Evolutionary conservation across 2,888 invertebrate genomes (phyloP), one percentile per base, ranked within the genome.

Genomic region (Spatulosminthurus flaviceps): DNA sequence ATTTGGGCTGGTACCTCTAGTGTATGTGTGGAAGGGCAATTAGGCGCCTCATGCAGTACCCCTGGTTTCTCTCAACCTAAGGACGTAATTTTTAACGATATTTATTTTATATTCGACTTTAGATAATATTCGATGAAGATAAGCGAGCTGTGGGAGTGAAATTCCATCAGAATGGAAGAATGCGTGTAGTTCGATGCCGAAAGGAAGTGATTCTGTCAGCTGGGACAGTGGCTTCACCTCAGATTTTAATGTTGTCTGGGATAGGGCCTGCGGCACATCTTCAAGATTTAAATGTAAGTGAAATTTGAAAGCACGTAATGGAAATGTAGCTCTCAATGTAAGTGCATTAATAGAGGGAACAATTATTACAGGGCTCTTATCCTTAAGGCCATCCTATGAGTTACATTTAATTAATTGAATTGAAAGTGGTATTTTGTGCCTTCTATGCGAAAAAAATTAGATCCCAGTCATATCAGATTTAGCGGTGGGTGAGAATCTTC

Each of bases 201-300:
- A 84, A 84, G 76, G 84, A 84, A 80, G 73, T 84, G 0, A 82
- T 84, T 64, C 7, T 84, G 24, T 82, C 81, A 9, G 79, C 81
- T n/a, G 81, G 81, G 1, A 79, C 82, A 24, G 77, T 83, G 1
- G 81, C 74, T 16, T 80, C 80, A 19, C 82, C 84, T 9, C 82
- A 84, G 71, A 77, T 84, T 22, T 70, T 84, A n/a, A 82, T 84
- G 81, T 72, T 83, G 72, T 81, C 81, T 26, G 84, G 84, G 26
- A 72, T 84, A 34, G 84, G 84, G 24, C 84, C 83, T n/a, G 76
- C 77, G 16, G 60, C 79, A 1, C 83, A 84, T 73, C 67, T 84
- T 7, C 43, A 78, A 41, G 81, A 83, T 69, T 22, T 84, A 64
- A 82, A 82, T 13, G 82, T 82, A 77, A 75, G 42, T 1, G 66